These are phyloP conservation scores for Drosophila repletoides DNA, from an alignment of 1,140 invertebrate genomes.

Conservation along the genomic window DNA sequence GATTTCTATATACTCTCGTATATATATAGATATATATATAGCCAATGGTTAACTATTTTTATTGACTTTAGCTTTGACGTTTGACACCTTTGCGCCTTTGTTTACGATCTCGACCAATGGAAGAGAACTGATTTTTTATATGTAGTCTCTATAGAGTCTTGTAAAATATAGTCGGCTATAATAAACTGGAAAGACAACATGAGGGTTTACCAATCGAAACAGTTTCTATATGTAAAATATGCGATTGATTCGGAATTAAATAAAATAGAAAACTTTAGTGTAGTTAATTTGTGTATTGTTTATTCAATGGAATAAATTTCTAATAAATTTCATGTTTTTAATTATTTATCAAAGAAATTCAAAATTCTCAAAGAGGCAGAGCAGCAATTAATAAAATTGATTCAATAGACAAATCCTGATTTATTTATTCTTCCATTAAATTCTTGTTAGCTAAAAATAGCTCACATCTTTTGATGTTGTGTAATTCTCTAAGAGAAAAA, in stretches of 20 bases:
- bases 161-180: too few relatives aligned
- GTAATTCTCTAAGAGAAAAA: too few relatives aligned
- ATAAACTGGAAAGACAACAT: constrained; percentile 30
- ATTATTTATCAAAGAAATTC: too few relatives aligned
- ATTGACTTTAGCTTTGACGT: constrained; percentile 74
- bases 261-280: neutral
- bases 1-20: constrained; percentile 3
- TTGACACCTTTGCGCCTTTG: constrained; percentile 71
- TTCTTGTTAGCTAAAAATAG: too few relatives aligned
- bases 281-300: too few relatives aligned
- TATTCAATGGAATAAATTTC: too few relatives aligned
- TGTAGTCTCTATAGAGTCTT: constrained; percentile 1
- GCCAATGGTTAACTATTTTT: constrained; percentile 59
- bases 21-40: constrained; percentile 14
- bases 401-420: too few relatives aligned
- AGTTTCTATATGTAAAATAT: constrained; percentile 1
- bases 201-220: neutral
- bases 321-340: too few relatives aligned
- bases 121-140: constrained; percentile 18
- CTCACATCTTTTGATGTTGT: too few relatives aligned
- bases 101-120: constrained; percentile 51
- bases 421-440: too few relatives aligned
- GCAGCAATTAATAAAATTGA: too few relatives aligned
- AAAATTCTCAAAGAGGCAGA: too few relatives aligned
- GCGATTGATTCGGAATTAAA: neutral